Percentiles rank a stretch among this genome's conserved stretches.
Conservation (phyloP, 2,113 vertebrate species). For the Nibea coibor region DNA sequence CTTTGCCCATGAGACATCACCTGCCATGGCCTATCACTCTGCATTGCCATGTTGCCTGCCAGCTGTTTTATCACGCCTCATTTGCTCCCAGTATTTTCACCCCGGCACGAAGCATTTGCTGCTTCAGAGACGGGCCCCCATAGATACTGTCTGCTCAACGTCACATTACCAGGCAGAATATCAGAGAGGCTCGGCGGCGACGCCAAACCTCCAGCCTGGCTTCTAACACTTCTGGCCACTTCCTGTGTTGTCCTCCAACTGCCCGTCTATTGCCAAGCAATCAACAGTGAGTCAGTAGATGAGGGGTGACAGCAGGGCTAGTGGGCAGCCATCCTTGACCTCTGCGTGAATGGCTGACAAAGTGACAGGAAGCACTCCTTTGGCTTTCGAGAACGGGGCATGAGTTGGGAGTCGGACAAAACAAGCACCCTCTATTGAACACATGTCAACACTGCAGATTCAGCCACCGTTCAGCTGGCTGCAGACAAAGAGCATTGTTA, state of each 20-base stretch:
- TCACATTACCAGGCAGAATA: conserved; percentile 28
- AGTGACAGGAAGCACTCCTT: conserved; percentile 52
- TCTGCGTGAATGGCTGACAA: conserved; percentile 64
- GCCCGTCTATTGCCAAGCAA: conserved; percentile 53
- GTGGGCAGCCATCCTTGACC: conserved; percentile 66
- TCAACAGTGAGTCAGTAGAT: conserved; percentile 56
- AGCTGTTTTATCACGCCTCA: conserved; percentile 80
- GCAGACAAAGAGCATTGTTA: conserved; percentile 41
- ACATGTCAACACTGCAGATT: conserved; percentile 50
- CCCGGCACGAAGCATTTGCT: conserved; percentile 57
- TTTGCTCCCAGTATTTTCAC: conserved; percentile 75
- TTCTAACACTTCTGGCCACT: conserved; percentile 37
- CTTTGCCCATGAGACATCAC: conserved; percentile 73
- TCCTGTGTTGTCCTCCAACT: conserved; percentile 41
- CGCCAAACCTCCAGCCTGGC: conserved; percentile 34
- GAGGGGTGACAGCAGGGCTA: conserved; percentile 61
- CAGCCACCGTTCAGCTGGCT: conserved; percentile 30
- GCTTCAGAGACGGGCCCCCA: conserved; percentile 55
- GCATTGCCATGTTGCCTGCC: conserved; percentile 72
- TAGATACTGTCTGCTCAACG: conserved; percentile 21
- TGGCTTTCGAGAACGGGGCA: conserved; percentile 60
- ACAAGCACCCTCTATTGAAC: conserved; percentile 54
- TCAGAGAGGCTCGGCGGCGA: conserved; percentile 36
- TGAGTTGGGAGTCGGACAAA: conserved; percentile 43
- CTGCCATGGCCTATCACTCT: conserved; percentile 71